Percentiles rank a stretch among this genome's conserved stretches.
phyloP scores from a whole-genome alignment of 2,113 vertebrate species.

The Condylura cristata region DNA sequence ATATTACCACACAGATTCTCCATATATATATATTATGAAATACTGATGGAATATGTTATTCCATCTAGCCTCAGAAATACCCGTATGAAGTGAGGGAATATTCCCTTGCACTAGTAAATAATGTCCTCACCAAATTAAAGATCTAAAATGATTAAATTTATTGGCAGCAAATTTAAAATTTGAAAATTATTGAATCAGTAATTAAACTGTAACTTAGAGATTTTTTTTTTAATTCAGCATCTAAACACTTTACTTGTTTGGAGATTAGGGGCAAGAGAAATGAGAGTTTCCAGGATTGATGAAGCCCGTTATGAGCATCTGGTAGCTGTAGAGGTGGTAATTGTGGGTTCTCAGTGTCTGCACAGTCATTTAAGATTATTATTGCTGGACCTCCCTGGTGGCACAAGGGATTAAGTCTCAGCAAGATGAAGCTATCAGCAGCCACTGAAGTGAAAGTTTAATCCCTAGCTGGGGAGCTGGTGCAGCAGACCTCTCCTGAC shows the following conservation, averaged over 20 bases:
- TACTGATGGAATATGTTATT: too few species aligned
- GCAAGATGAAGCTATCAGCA: too few species aligned
- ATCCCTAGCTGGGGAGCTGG: too few species aligned
- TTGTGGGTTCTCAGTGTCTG: background rate
- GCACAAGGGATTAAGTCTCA: too few species aligned
- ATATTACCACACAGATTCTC: too few species aligned
- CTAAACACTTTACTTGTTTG: background rate
- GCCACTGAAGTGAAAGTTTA: too few species aligned
- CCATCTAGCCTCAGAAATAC: too few species aligned
- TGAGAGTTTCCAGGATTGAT: background rate
- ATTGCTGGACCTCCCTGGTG: too few species aligned
- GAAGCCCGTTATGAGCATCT: background rate
- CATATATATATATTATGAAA: too few species aligned
- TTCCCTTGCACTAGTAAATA: background rate
- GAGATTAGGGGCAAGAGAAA: background rate
- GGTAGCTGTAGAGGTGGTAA: background rate
- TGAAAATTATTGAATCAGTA: slow-evolving; percentile 14
- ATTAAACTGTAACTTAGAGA: background rate
- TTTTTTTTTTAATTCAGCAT: background rate
- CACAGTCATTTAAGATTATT: background rate
- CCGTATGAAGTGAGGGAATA: too few species aligned
- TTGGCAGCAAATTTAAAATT: background rate
- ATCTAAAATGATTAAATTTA: background rate
- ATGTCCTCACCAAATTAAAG: slow-evolving; percentile 13
- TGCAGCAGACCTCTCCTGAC: too few species aligned